Conservation (phyloP, 2,797 vertebrate species). For the Manis crassicaudata region DNA sequence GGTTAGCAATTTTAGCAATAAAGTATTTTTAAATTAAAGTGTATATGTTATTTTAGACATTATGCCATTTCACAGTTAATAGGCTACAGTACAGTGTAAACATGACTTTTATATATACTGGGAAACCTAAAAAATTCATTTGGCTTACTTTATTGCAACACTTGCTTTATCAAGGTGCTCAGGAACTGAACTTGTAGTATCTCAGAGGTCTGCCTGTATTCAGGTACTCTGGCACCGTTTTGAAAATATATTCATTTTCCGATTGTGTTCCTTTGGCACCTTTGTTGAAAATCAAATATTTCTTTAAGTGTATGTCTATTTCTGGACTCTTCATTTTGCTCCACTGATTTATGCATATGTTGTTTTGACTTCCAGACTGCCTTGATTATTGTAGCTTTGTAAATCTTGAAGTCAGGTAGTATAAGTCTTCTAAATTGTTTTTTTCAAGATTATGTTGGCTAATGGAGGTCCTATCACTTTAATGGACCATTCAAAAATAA, state of each 20-base stretch:
- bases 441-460: background rate
- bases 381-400: background rate
- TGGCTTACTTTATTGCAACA: too few species aligned
- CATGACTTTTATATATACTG: too few species aligned
- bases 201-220: background rate
- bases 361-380: background rate
- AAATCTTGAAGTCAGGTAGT: background rate
- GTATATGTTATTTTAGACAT: too few species aligned
- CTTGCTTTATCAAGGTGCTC: too few species aligned
- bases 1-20: too few species aligned
- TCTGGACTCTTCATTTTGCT: background rate
- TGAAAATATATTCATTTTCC: background rate
- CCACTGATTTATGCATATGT: background rate
- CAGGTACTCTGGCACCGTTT: background rate
- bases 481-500: background rate
- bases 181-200: too few species aligned
- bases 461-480: background rate
- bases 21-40: too few species aligned
- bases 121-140: too few species aligned
- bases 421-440: background rate
- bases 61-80: too few species aligned
- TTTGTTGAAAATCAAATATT: background rate
- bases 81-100: too few species aligned
- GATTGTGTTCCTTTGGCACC: background rate
- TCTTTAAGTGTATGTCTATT: background rate